Percentiles rank a stretch among this genome's conserved stretches.
phyloP scores from a whole-genome alignment of 2,888 invertebrate genomes.

The Oxystoma pomonae region DNA sequence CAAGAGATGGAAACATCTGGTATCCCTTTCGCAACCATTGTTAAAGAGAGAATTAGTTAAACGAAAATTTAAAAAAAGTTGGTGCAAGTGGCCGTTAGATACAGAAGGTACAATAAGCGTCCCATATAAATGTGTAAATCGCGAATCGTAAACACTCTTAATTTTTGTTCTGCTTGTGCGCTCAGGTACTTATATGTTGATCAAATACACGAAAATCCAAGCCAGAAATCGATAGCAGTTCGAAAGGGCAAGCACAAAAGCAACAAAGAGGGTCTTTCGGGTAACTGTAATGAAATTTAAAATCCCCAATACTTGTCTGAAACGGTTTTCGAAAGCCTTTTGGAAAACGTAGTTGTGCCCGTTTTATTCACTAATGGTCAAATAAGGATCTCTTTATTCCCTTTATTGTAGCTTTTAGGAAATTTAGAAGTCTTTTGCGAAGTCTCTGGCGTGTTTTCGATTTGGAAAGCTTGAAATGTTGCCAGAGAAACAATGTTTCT shows the following conservation, averaged over 20 bases:
- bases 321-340: not conserved
- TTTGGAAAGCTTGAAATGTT: not conserved
- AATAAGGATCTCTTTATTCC: constrained; percentile 30
- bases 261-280: not conserved
- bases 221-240: too few species aligned
- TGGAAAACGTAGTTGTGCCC: not conserved
- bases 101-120: too few species aligned
- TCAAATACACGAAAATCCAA: not conserved
- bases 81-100: too few species aligned
- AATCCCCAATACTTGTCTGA: not conserved
- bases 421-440: constrained; percentile 1
- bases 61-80: too few species aligned
- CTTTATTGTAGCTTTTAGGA: constrained; percentile 25
- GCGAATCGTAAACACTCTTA: too few species aligned
- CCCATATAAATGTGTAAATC: too few species aligned
- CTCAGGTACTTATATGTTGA: too few species aligned
- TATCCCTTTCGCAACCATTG: too few species aligned
- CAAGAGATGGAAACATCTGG: too few species aligned
- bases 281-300: not conserved
- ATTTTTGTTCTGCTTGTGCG: too few species aligned
- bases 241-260: not conserved
- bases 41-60: too few species aligned
- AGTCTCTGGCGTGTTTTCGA: not conserved
- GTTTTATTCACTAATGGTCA: constrained; percentile 22
- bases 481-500: not conserved